Evolutionary conservation across 2,888 invertebrate genomes (phyloP).

Genomic region (Phortica magna): DNA sequence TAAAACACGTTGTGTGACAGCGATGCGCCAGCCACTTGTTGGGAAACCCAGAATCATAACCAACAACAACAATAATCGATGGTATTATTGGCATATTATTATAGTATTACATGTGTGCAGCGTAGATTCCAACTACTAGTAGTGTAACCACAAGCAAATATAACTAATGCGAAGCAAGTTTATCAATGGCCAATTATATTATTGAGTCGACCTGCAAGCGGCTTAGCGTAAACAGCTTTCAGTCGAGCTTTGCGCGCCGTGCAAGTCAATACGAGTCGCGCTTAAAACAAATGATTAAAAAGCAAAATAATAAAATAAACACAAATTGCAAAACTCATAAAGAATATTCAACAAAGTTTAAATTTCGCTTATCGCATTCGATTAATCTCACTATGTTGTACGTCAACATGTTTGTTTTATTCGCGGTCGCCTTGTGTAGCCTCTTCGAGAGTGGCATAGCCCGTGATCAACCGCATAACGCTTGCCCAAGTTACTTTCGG

Average conservation of each 20-base stretch:
- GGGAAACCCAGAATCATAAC: conserved; percentile 13
- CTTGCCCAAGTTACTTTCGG: conserved; percentile 51
- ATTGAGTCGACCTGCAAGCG: neutral
- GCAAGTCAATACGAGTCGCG: neutral
- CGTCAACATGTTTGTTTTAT: neutral
- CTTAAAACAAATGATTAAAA: neutral
- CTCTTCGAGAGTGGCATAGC: conserved; percentile 34
- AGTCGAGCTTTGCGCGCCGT: conserved; percentile 4
- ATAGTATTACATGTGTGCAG: neutral
- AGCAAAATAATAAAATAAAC: neutral
- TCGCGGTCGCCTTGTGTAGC: conserved; percentile 42
- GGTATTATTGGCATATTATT: neutral
- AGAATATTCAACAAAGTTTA: neutral
- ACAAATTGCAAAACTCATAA: neutral
- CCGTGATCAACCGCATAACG: conserved; percentile 52
- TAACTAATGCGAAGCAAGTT: neutral
- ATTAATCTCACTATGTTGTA: no score
- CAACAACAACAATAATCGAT: neutral
- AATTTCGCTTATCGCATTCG: neutral
- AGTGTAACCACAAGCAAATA: neutral
- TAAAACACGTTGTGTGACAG: no score
- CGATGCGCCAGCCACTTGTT: no score
- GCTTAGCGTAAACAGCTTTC: neutral
- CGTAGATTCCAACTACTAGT: neutral
- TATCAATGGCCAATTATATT: no score